Conservation (phyloP, 2,797 vertebrate genomes). For the Catostomus latipinnis region DNA sequence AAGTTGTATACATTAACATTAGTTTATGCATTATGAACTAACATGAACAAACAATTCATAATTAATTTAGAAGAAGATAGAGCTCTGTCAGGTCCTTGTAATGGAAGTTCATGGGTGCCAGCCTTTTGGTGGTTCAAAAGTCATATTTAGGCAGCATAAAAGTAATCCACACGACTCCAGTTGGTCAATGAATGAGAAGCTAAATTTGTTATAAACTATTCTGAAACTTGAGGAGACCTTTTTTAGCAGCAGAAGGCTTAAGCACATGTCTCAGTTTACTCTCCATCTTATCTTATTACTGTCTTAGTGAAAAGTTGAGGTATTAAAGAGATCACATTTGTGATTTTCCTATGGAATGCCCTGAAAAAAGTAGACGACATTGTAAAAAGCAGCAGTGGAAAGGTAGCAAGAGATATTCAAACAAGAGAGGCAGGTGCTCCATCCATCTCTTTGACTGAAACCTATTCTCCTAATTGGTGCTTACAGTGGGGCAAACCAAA, state of each 20-base stretch:
- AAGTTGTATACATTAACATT: too few relatives aligned
- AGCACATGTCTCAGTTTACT: not conserved
- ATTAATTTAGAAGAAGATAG: too few relatives aligned
- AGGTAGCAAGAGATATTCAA: not conserved
- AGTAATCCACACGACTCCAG: too few relatives aligned
- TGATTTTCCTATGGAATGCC: not conserved
- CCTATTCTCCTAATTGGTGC: conserved; percentile 81
- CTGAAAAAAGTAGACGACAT: not conserved
- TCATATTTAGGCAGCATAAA: too few relatives aligned
- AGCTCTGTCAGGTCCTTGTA: too few relatives aligned
- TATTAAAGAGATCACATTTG: not conserved
- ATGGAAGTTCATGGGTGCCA: too few relatives aligned
- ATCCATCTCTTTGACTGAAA: conserved; percentile 81
- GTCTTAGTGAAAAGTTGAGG: conserved; percentile 9
- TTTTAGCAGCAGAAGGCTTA: not conserved
- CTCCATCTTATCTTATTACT: conserved; percentile 15
- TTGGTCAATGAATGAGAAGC: too few relatives aligned
- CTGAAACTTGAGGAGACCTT: too few relatives aligned
- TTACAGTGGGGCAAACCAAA: conserved; percentile 83
- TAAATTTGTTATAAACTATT: too few relatives aligned
- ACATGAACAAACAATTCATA: too few relatives aligned
- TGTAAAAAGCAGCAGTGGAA: conserved; percentile 16
- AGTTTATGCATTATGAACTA: too few relatives aligned
- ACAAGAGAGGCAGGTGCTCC: conserved; percentile 71
- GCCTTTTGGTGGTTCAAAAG: too few relatives aligned